Conservation (phyloP, 2,888 invertebrate species). For the Actias luna region DNA sequence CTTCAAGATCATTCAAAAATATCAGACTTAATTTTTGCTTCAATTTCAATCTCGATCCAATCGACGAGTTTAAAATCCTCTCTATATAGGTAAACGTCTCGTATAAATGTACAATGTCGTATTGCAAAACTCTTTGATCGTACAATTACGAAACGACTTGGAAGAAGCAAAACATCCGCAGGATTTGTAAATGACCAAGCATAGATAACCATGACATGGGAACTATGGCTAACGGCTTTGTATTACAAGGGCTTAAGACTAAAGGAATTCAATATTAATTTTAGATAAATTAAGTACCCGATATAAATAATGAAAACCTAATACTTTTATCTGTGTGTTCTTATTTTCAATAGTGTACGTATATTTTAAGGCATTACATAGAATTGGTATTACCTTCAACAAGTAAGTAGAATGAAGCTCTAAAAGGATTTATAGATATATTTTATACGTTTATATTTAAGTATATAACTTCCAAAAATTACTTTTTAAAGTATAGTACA, state of each 20-base stretch:
- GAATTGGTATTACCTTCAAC: too few species aligned
- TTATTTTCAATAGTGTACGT: too few species aligned
- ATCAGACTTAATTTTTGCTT: background rate
- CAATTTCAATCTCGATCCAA: background rate
- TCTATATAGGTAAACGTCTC: background rate
- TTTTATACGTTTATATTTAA: too few species aligned
- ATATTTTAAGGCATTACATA: too few species aligned
- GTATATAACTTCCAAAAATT: too few species aligned
- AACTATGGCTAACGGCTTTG: conserved; percentile 20
- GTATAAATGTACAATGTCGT: background rate
- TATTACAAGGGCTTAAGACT: conserved; percentile 20
- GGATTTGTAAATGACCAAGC: conserved; percentile 12
- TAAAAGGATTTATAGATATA: too few species aligned
- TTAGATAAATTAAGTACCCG: background rate
- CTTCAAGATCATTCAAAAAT: too few species aligned
- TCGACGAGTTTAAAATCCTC: background rate
- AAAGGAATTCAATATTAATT: background rate
- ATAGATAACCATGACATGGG: conserved; percentile 16
- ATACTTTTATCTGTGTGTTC: too few species aligned
- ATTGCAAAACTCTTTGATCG: background rate
- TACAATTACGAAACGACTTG: background rate
- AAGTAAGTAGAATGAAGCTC: too few species aligned
- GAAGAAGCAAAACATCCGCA: conserved; percentile 11
- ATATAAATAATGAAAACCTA: background rate
- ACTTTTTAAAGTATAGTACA: too few species aligned